Percentiles rank a stretch among this genome's conserved stretches.
phyloP scores from a whole-genome alignment of 2,888 invertebrate genomes.

The Cybosia mesomella region DNA sequence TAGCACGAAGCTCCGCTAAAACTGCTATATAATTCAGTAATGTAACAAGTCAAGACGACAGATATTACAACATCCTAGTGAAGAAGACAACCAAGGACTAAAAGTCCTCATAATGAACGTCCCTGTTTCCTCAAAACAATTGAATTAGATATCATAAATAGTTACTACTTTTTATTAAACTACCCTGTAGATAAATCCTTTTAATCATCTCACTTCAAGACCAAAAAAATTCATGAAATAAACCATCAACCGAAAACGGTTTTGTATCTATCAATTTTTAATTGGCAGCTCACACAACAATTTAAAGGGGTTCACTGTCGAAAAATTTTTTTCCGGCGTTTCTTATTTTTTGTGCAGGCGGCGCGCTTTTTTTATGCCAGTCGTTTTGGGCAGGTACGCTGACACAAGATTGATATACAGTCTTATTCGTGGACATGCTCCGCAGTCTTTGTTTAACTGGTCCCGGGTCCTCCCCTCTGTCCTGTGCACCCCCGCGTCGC shows the following conservation, averaged over 20 bases:
- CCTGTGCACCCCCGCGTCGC: constrained; percentile 59
- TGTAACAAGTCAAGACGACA: too few species aligned
- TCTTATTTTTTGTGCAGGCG: constrained; percentile 71
- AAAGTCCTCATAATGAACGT: too few species aligned
- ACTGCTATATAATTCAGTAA: too few species aligned
- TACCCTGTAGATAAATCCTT: neutral
- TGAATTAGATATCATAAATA: neutral
- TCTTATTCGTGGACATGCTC: constrained; percentile 82
- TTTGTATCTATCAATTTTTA: constrained; percentile 85
- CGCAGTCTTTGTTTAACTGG: constrained; percentile 85
- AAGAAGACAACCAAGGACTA: too few species aligned
- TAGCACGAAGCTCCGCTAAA: too few species aligned
- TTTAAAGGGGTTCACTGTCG: constrained; percentile 83
- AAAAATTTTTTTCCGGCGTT: constrained; percentile 73
- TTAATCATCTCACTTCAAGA: constrained; percentile 12
- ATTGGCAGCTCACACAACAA: constrained; percentile 86
- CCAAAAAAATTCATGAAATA: constrained; percentile 33
- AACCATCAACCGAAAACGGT: constrained; percentile 52
- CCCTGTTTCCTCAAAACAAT: neutral
- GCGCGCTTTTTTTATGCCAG: constrained; percentile 74
- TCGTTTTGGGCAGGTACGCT: constrained; percentile 83
- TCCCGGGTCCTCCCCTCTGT: constrained; percentile 60
- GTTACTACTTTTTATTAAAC: neutral
- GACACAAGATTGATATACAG: constrained; percentile 86
- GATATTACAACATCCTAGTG: too few species aligned